Evolutionary conservation across 2,888 invertebrate genomes (phyloP).

Genomic region (Cyclophora albipunctata): DNA sequence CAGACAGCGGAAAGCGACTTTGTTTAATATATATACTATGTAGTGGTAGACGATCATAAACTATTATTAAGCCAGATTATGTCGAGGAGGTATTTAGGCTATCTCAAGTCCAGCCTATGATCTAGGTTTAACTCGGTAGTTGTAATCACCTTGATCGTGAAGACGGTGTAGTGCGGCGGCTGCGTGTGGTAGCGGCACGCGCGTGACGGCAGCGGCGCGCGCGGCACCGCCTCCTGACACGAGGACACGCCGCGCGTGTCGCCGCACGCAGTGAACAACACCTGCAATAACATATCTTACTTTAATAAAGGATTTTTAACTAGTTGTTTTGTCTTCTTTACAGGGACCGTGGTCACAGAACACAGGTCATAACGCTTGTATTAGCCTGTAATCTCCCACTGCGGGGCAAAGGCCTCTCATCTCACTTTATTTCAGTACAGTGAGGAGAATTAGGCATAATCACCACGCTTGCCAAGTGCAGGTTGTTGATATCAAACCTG

Average conservation of each 20-base stretch:
- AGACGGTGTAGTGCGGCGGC: slow-evolving; percentile 78
- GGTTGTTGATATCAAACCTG: no score
- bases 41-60: neutral
- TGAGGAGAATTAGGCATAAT: no score
- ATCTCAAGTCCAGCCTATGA: neutral
- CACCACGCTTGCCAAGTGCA: no score
- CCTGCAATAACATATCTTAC: slow-evolving; percentile 45
- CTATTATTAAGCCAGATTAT: neutral
- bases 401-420: no score
- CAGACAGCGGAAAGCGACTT: no score
- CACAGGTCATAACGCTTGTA: no score
- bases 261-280: slow-evolving; percentile 86
- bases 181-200: slow-evolving; percentile 83
- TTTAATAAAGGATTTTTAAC: neutral
- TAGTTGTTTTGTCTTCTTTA: neutral
- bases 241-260: slow-evolving; percentile 80
- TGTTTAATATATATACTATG: no score
- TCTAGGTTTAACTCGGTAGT: no score
- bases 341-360: no score
- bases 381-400: no score
- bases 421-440: no score
- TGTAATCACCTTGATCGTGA: slow-evolving; percentile 78
- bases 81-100: neutral
- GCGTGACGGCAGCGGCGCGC: slow-evolving; percentile 76
- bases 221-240: slow-evolving; percentile 83